phyloP scores from a whole-genome alignment of 2,888 invertebrate species.

The Dioctria rufipes region DNA sequence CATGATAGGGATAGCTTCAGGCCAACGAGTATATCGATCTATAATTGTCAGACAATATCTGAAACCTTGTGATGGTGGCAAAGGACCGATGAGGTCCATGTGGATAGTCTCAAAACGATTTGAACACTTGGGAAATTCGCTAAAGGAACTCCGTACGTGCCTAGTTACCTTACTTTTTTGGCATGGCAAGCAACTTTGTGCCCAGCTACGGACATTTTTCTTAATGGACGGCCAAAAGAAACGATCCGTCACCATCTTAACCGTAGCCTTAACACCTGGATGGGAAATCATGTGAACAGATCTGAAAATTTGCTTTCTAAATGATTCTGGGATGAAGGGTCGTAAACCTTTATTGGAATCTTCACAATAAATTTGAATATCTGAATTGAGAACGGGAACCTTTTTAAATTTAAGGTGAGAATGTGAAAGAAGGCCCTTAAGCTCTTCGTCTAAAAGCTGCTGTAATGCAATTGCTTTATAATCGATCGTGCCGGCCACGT shows the following conservation, averaged over 20 bases:
- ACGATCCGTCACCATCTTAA: not conserved
- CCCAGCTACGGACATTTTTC: no score
- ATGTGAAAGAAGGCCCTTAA: no score
- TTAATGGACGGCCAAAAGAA: slow-evolving; percentile 3
- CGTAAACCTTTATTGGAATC: no score
- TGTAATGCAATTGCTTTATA: no score
- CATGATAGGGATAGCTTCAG: no score
- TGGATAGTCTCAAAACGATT: slow-evolving; percentile 10
- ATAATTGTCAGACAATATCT: slow-evolving; percentile 16
- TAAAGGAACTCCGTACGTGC: not conserved
- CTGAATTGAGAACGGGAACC: no score
- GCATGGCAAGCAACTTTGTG: not conserved
- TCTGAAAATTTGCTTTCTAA: slow-evolving; percentile 1
- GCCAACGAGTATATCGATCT: not conserved
- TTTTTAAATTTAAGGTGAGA: no score
- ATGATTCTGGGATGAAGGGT: not conserved
- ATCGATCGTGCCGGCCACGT: no score
- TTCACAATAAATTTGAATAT: no score
- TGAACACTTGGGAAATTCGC: not conserved
- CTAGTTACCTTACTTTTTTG: not conserved
- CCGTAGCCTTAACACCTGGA: not conserved
- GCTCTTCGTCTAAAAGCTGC: no score
- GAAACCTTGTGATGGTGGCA: not conserved
- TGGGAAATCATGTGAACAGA: not conserved
- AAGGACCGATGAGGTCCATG: not conserved